Conservation (phyloP, 2,113 vertebrate genomes). For the Tachycineta bicolor region DNA sequence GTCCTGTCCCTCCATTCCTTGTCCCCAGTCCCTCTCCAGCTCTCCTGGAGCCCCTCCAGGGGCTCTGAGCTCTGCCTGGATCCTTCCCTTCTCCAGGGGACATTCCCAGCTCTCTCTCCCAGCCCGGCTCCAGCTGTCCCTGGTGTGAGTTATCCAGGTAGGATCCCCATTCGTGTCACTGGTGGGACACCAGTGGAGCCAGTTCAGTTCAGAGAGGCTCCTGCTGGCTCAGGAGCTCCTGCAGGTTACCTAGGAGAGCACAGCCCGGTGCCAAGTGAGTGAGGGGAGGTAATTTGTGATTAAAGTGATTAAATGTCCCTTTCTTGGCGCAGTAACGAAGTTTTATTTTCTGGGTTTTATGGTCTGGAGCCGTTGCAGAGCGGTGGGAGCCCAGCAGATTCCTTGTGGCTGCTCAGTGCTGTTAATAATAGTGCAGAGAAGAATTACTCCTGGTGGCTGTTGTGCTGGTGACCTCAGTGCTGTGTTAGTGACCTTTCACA, state of each 20-base stretch:
- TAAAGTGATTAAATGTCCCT: neutral
- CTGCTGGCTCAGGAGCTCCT: neutral
- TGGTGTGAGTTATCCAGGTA: neutral
- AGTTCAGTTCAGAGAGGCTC: neutral
- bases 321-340: neutral
- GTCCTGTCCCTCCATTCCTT: neutral
- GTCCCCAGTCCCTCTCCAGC: neutral
- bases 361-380: neutral
- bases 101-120: neutral
- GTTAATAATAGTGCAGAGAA: neutral
- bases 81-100: accelerated
- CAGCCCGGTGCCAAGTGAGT: neutral
- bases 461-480: constrained; percentile 28
- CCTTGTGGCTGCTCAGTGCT: neutral
- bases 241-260: neutral
- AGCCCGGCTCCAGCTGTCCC: neutral
- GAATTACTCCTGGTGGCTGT: neutral
- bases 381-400: neutral
- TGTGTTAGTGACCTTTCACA: constrained; percentile 18
- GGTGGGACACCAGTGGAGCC: neutral
- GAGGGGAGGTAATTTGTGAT: neutral
- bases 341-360: neutral
- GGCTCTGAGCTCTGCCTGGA: neutral
- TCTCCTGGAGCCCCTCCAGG: neutral
- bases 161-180: accelerated